phyloP scores from a whole-genome alignment of 2,113 vertebrate genomes.

The Ariopsis seemanni region DNA sequence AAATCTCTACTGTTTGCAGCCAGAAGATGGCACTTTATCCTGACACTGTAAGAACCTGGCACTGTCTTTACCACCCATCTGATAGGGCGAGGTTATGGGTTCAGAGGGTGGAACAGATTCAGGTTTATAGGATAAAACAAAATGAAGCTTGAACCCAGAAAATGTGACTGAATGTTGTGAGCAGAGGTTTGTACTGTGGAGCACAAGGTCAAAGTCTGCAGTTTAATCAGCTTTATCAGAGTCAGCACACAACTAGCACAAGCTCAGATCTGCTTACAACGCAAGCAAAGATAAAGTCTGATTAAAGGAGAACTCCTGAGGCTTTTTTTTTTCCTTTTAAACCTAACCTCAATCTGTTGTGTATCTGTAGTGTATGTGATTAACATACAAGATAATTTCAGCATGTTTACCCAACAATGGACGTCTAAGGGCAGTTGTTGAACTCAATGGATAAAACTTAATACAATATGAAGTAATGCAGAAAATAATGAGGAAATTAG shows the following conservation, averaged over 20 bases:
- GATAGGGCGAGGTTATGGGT: neutral
- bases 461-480: neutral
- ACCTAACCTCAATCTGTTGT: neutral
- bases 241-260: neutral
- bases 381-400: neutral
- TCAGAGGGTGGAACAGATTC: neutral
- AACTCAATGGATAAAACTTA: neutral
- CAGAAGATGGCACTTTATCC: neutral
- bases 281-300: neutral
- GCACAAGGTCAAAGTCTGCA: slow-evolving; percentile 35
- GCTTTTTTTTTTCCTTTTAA: neutral
- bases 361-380: neutral
- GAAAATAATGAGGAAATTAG: neutral
- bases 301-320: neutral
- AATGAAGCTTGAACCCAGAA: neutral
- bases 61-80: neutral
- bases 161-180: neutral
- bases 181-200: neutral
- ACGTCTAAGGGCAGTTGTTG: neutral
- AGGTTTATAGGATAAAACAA: neutral
- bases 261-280: slow-evolving; percentile 7
- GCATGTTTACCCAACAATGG: neutral
- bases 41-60: neutral
- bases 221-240: slow-evolving; percentile 39
- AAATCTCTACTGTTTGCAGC: neutral